Conservation (phyloP, 2,888 invertebrate species). For the Calameuta filiformis region DNA sequence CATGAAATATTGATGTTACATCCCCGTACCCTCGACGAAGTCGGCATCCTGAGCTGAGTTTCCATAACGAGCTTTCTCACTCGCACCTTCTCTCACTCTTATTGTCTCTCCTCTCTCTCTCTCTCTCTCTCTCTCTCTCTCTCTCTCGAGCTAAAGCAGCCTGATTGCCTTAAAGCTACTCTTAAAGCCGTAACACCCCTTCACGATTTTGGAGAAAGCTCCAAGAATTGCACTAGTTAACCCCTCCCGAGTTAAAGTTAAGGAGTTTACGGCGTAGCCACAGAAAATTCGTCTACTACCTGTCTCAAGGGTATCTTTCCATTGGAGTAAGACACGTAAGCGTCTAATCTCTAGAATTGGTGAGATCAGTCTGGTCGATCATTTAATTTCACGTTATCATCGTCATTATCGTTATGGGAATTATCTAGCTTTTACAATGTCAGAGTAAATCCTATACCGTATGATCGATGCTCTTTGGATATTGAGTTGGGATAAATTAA, state of each 20-base stretch:
- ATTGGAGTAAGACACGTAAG: too few relatives aligned
- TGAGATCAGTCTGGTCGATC: too few relatives aligned
- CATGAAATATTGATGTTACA: conserved; percentile 67
- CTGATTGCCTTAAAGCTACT: conserved; percentile 49
- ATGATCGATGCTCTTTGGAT: too few relatives aligned
- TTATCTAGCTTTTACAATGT: too few relatives aligned
- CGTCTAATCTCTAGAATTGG: too few relatives aligned
- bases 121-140: conserved; percentile 8
- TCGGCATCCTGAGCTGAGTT: conserved; percentile 24
- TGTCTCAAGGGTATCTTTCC: too few relatives aligned
- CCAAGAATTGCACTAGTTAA: conserved; percentile 21
- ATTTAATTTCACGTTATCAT: too few relatives aligned
- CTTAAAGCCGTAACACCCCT: conserved; percentile 46
- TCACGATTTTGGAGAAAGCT: conserved; percentile 31
- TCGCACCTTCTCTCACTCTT: conserved; percentile 13
- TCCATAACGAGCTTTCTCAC: conserved; percentile 24
- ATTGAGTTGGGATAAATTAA: too few relatives aligned
- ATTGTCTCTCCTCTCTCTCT: conserved; percentile 7
- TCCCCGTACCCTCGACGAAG: conserved; percentile 28
- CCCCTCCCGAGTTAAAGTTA: conserved; percentile 5
- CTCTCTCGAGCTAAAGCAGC: conserved; percentile 21
- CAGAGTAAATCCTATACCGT: too few relatives aligned
- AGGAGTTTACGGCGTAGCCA: background rate
- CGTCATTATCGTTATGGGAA: too few relatives aligned
- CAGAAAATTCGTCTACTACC: too few relatives aligned